Percentiles rank a stretch among this genome's conserved stretches.
These are phyloP conservation scores for Nephila pilipes DNA, from an alignment of 1,140 invertebrate species.

Conservation along the genomic window DNA sequence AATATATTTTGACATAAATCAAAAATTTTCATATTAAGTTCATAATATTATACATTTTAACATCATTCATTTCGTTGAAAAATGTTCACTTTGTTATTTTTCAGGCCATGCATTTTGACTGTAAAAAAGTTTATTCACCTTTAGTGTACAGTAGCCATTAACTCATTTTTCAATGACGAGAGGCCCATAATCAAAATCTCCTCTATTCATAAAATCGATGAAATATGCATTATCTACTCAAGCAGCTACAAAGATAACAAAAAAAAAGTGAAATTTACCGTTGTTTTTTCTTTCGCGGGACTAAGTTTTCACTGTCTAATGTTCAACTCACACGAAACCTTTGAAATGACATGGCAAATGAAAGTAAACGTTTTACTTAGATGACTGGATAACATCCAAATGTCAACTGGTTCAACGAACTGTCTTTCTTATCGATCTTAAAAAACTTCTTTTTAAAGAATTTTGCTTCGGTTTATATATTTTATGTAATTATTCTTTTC, in stretches of 20 bases:
- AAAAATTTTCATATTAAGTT: no score
- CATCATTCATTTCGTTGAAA: no score
- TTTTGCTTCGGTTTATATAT: not conserved
- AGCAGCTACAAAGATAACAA: not conserved
- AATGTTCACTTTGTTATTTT: no score
- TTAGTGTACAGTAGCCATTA: not conserved
- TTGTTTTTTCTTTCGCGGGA: constrained; percentile 7
- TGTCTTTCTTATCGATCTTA: constrained; percentile 21
- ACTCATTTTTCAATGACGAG: not conserved
- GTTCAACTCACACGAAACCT: not conserved
- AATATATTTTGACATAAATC: no score
- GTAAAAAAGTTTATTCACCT: not conserved
- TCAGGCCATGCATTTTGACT: no score
- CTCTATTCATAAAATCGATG: not conserved
- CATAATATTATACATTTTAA: no score
- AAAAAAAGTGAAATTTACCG: not conserved
- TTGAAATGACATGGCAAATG: not conserved
- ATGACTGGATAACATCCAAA: not conserved
- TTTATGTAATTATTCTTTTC: not conserved
- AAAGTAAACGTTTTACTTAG: not conserved
- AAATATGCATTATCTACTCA: not conserved
- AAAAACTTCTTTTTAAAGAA: not conserved
- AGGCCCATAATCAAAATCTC: not conserved
- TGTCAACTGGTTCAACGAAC: constrained; percentile 12
- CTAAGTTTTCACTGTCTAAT: not conserved